Base-by-base conservation (phyloP, 2,113 vertebrate species). In the Chamaetylas fuelleborni region DNA sequence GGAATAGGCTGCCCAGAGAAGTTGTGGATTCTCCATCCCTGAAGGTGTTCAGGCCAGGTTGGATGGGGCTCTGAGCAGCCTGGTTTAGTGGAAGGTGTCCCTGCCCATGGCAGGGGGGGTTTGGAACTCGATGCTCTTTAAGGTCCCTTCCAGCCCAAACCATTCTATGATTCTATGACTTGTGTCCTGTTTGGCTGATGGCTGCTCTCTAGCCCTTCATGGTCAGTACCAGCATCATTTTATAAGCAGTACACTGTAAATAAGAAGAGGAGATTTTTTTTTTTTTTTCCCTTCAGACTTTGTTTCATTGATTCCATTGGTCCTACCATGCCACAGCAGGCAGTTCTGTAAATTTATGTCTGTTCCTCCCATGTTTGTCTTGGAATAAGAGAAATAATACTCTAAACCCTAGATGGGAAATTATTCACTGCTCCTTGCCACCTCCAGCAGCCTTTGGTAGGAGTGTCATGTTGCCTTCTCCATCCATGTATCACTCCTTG, bases 41-140 rank as follows among this genome's bases (percentile, higher is more conserved):
- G 53, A 3, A 31, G 5, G 14, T 40, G 3, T 15, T 34, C 33
- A 50, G 33, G 14, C 20, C 26, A 33, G 33, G 5, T 8, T 76
- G 61, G 14, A 20, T 28, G 10, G 26, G 1, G 23, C 4, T 64
- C 34, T 42, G 31, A n/a, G 53, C 19, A 51, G 18, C 19, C 33
- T 33, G 5, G 28, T 17, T 16, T n/a, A 7, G 13, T 40, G 6
- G 11, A 45, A 60, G 19, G 9, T 45, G 33, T 45, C 28, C 23
- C 24, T 66, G 12, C 24, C 29, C 13, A 5, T 45, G 7, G 7
- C 4, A 38, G 13, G 2, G 5, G 5, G 15, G 0, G 2, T 20
- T 51, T n/a, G 60, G 26, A 58, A 20, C 8, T 5, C 2, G n/a
- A 14, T n/a, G 3, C 10, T 16, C 18, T 36, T 50, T 50, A 13